These are phyloP conservation scores for Punctoribates punctum DNA, from an alignment of 2,888 invertebrate species.

Conservation along the genomic window DNA sequence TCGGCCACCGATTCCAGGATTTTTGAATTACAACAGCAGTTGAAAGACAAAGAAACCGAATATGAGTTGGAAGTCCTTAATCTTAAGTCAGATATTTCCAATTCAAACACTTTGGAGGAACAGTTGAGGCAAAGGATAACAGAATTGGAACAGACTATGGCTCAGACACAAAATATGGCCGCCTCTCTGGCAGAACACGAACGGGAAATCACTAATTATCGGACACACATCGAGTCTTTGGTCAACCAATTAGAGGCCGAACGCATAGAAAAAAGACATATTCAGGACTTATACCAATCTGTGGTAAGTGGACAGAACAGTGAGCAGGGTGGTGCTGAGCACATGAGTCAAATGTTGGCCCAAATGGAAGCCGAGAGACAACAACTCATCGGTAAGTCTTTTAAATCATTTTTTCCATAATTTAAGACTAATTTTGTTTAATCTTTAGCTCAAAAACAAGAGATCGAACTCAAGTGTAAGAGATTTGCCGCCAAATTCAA, in stretches of 20 bases:
- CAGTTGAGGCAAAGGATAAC: slow-evolving; percentile 15
- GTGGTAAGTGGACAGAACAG: neutral
- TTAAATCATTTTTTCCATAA: neutral
- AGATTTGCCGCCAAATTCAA: slow-evolving; percentile 40
- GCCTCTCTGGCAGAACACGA: neutral
- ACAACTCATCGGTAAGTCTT: neutral
- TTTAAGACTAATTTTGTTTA: neutral
- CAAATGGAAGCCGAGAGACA: slow-evolving; percentile 22
- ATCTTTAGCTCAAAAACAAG: slow-evolving; percentile 37
- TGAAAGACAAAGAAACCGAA: neutral
- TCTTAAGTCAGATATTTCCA: neutral
- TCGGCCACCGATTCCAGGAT: slow-evolving; percentile 32
- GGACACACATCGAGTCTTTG: neutral
- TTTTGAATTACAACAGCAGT: slow-evolving; percentile 32
- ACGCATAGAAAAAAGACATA: slow-evolving; percentile 5
- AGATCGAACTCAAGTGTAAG: slow-evolving; percentile 32
- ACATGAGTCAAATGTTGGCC: neutral
- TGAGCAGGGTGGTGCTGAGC: neutral
- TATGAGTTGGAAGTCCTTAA: neutral
- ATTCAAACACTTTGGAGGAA: neutral
- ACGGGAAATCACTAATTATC: neutral
- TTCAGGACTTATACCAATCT: slow-evolving; percentile 21
- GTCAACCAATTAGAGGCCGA: slow-evolving; percentile 20
- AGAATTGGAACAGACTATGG: slow-evolving; percentile 35
- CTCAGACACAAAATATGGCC: neutral